These are phyloP conservation scores for Daboia siamensis DNA, from an alignment of 2,113 vertebrate species.

Conservation along the genomic window DNA sequence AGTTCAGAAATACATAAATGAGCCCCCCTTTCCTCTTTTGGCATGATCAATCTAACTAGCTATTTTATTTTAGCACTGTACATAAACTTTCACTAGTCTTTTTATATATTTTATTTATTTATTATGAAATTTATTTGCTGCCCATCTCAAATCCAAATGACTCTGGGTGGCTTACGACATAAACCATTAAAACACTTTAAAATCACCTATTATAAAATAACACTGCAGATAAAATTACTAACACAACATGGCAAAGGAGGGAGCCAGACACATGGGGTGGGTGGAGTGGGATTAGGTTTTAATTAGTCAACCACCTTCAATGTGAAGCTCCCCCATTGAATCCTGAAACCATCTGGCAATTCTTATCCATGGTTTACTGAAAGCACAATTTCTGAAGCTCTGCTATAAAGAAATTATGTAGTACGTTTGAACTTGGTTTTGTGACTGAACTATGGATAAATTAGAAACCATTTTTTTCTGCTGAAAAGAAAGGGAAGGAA, in stretches of 20 bases:
- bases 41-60: background rate
- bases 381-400: background rate
- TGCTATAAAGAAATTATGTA: background rate
- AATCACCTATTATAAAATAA: background rate
- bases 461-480: background rate
- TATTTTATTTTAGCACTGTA: background rate
- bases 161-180: background rate
- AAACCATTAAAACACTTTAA: background rate
- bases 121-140: background rate
- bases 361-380: background rate
- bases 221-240: background rate
- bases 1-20: background rate
- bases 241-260: background rate
- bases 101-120: background rate
- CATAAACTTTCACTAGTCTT: background rate
- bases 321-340: background rate
- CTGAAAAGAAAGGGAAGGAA: background rate
- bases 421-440: background rate
- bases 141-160: background rate
- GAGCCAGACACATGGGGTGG: background rate
- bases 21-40: background rate
- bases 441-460: background rate
- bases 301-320: background rate
- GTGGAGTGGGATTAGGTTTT: background rate
- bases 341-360: background rate